Percentiles rank a stretch among this genome's conserved stretches.
phyloP scores from a whole-genome alignment of 2,797 vertebrate genomes.

The Forpus xanthops region DNA sequence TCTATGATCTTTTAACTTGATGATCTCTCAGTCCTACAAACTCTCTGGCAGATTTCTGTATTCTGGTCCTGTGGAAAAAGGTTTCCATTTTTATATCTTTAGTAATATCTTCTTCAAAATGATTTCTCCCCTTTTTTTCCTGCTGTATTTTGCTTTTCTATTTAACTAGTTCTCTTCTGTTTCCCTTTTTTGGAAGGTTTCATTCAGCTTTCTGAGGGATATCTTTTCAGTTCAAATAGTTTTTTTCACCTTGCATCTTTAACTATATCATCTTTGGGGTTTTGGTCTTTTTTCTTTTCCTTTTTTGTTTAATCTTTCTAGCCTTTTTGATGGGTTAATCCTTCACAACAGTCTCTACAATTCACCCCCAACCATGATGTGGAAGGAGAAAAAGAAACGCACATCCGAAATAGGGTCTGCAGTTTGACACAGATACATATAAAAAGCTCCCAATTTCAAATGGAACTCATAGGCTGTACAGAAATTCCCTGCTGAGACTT shows the following conservation, averaged over 20 bases:
- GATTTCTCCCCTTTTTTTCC: neutral
- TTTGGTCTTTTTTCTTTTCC: neutral
- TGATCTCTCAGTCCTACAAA: slow-evolving; percentile 15
- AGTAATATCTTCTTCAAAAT: neutral
- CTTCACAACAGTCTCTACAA: slow-evolving; percentile 22
- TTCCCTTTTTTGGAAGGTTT: neutral
- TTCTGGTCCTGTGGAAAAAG: neutral
- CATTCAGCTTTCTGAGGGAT: neutral
- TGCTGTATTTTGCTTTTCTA: slow-evolving; percentile 2
- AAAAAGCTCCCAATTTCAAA: slow-evolving; percentile 47
- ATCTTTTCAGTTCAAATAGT: neutral
- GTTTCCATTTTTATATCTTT: slow-evolving; percentile 6
- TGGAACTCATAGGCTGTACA: neutral
- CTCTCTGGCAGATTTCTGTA: neutral
- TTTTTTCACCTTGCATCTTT: slow-evolving; percentile 9
- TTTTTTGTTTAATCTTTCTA: neutral
- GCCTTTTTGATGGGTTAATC: neutral
- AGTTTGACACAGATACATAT: slow-evolving; percentile 50
- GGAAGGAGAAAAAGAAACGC: slow-evolving; percentile 39
- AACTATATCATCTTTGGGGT: neutral
- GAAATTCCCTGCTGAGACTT: slow-evolving; percentile 57
- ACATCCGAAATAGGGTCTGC: slow-evolving; percentile 29
- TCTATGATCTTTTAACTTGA: neutral
- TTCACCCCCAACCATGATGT: slow-evolving; percentile 31
- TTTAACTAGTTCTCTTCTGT: slow-evolving; percentile 39